A percentile compares a stretch with the other conserved stretches of the same genome.
These are phyloP conservation scores for Neotoma lepida DNA, from an alignment of 2,113 vertebrate species.

Conservation along the genomic window DNA sequence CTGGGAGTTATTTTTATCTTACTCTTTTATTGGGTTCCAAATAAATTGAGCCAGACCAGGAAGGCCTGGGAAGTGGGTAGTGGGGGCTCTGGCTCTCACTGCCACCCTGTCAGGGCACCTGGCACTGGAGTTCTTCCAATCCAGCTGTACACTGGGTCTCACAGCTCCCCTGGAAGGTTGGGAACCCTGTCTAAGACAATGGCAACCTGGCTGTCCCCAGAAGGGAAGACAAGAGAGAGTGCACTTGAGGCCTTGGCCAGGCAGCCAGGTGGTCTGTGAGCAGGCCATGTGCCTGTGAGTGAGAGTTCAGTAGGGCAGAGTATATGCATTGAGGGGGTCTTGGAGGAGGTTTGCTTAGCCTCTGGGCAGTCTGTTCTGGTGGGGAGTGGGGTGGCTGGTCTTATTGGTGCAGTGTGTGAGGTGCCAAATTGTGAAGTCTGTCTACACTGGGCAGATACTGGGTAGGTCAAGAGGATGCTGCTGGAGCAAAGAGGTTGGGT, in stretches of 20 bases:
- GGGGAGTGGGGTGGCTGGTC: not conserved
- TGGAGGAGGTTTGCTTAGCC: not conserved
- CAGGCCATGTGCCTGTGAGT: not conserved
- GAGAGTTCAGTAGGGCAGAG: not conserved
- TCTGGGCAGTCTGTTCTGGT: not conserved
- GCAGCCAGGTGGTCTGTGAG: not conserved
- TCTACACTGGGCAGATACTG: not conserved
- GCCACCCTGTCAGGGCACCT: conserved; percentile 64
- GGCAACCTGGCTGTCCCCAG: not conserved
- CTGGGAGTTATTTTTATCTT: conserved; percentile 82
- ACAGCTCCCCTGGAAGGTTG: not conserved
- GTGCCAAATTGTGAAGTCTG: not conserved
- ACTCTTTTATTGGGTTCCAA: conserved; percentile 84
- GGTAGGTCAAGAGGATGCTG: not conserved
- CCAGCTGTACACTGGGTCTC: not conserved
- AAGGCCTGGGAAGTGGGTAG: conserved; percentile 64
- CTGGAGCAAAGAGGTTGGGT: too few species aligned
- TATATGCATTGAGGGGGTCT: not conserved
- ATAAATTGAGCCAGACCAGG: conserved; percentile 77
- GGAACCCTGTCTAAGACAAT: not conserved
- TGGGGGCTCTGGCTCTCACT: conserved; percentile 37
- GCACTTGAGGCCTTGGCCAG: not conserved
- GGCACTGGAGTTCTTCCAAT: not conserved
- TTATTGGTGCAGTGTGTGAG: not conserved
- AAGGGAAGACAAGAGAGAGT: not conserved